These are phyloP conservation scores for Ginglymostoma cirratum DNA, from an alignment of 2,113 vertebrate species.

Conservation along the genomic window DNA sequence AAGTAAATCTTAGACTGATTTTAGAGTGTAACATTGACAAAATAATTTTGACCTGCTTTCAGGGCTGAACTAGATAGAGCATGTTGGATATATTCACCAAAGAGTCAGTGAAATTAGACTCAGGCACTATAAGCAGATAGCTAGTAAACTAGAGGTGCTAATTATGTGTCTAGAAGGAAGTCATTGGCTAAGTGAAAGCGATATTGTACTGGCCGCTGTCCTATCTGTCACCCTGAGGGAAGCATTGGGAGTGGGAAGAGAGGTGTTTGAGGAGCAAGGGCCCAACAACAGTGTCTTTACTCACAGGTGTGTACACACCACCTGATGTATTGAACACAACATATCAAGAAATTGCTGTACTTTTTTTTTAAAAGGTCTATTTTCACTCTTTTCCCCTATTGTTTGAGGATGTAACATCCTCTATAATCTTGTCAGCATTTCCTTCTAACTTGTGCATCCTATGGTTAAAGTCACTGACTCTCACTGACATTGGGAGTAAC, in stretches of 20 bases:
- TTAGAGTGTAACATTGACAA: not conserved
- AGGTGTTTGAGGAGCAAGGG: not conserved
- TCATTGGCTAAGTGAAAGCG: not conserved
- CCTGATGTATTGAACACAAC: not conserved
- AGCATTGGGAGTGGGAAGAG: not conserved
- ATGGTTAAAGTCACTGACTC: not conserved
- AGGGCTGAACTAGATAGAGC: not conserved
- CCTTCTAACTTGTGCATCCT: not conserved
- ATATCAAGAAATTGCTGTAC: not conserved
- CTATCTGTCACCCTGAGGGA: not conserved
- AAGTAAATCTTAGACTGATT: not conserved
- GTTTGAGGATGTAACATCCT: not conserved
- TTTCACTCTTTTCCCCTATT: not conserved
- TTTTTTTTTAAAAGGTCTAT: not conserved
- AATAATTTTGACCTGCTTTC: not conserved
- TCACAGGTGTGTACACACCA: not conserved
- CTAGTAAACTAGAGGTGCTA: not conserved
- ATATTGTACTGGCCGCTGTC: not conserved
- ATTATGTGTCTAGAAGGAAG: not conserved
- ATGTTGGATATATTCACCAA: not conserved
- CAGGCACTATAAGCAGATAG: not conserved
- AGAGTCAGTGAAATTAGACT: not conserved
- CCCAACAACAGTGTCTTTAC: not conserved
- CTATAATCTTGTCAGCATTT: not conserved
- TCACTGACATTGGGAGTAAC: not conserved